A percentile compares a stretch with the other conserved stretches of the same genome.
Evolutionary conservation across 1,140 invertebrate species (phyloP).

Genomic region (Trichoplusia ni): DNA sequence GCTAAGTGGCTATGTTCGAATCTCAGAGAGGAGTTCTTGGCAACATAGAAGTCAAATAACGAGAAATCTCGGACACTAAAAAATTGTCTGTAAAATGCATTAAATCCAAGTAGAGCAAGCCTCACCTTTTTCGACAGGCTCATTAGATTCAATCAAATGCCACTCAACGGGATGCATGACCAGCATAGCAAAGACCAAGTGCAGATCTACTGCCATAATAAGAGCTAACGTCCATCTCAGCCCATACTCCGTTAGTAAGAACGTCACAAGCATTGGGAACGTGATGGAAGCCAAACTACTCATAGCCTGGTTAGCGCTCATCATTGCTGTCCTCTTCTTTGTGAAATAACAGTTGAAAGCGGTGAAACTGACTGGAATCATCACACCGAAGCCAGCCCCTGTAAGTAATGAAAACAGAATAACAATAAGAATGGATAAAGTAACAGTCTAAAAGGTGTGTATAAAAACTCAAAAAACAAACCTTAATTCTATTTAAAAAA

Average conservation of each 20-base stretch:
- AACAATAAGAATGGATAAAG: too few relatives aligned
- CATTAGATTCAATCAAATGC: constrained; percentile 55
- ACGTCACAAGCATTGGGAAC: constrained; percentile 69
- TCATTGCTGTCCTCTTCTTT: constrained; percentile 70
- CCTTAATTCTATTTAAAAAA: too few relatives aligned
- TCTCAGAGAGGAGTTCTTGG: too few relatives aligned
- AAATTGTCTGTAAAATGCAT: too few relatives aligned
- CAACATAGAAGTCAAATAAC: too few relatives aligned
- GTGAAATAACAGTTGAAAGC: constrained; percentile 75
- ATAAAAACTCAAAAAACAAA: too few relatives aligned
- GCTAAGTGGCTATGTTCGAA: too few relatives aligned
- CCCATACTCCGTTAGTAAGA: constrained; percentile 65
- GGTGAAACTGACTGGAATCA: constrained; percentile 74
- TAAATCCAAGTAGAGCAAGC: too few relatives aligned
- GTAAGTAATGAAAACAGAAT: constrained; percentile 31
- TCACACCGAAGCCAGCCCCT: constrained; percentile 74
- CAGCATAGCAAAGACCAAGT: constrained; percentile 72
- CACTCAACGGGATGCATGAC: constrained; percentile 77
- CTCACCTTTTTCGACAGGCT: constrained; percentile 16
- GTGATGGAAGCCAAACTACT: constrained; percentile 74
- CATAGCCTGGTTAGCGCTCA: constrained; percentile 74
- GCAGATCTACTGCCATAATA: constrained; percentile 71
- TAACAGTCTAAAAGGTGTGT: too few relatives aligned
- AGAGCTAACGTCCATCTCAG: constrained; percentile 69
- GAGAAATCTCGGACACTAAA: too few relatives aligned